Conservation (phyloP, 2,797 vertebrate genomes). For the Anguilla marmorata region DNA sequence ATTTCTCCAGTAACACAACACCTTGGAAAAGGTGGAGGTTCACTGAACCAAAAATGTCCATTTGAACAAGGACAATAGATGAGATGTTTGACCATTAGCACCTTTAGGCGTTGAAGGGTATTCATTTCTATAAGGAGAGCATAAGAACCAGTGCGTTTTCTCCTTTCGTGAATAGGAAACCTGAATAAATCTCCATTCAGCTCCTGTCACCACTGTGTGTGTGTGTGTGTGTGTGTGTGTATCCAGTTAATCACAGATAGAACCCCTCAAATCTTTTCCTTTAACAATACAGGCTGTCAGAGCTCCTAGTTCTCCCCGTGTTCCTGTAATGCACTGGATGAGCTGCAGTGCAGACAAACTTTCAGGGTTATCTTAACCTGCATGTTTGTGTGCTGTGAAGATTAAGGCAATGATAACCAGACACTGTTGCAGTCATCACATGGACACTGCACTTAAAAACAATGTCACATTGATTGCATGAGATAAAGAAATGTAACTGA, state of each 20-base stretch:
- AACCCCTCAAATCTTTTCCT: neutral
- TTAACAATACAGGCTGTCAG: neutral
- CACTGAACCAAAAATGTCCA: neutral
- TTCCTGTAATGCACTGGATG: neutral
- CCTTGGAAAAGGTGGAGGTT: neutral
- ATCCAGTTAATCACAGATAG: neutral
- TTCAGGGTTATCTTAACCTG: no score
- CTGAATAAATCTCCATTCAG: conserved; percentile 11
- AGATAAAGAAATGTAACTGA: no score
- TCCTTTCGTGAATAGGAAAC: neutral
- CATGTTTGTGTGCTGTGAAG: no score
- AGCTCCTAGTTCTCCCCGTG: neutral
- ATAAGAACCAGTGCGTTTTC: neutral
- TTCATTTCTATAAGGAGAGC: conserved; percentile 5
- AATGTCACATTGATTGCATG: no score
- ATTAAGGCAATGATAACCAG: no score
- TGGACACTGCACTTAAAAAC: no score
- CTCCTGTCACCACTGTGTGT: conserved; percentile 1
- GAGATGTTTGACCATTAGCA: neutral
- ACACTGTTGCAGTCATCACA: no score
- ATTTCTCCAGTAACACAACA: neutral
- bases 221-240: neutral
- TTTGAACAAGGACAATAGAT: neutral
- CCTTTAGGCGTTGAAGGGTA: neutral
- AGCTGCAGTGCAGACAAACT: neutral